Evolutionary conservation across 2,113 vertebrate genomes (phyloP).

Genomic region (Apteryx owenii): DNA sequence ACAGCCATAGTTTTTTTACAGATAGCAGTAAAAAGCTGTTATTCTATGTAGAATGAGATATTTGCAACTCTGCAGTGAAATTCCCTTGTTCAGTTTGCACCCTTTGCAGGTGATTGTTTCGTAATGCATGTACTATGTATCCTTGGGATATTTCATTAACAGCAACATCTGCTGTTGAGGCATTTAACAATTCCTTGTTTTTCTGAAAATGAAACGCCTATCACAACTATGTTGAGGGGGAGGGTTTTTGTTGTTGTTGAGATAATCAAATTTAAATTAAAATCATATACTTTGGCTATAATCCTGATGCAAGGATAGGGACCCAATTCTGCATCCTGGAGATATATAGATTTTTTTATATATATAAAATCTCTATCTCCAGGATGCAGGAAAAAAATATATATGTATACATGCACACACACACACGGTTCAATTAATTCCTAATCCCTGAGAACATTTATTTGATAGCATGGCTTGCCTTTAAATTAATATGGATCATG

Average conservation of each 20-base stretch:
- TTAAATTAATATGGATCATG: background rate
- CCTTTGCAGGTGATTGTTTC: constrained; percentile 4
- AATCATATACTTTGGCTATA: background rate
- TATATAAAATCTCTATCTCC: too few species aligned
- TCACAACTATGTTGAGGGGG: background rate
- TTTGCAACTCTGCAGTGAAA: background rate
- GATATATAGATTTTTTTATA: background rate
- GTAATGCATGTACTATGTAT: background rate
- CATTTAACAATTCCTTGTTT: constrained; percentile 9
- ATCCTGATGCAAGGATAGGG: background rate
- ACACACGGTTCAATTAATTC: background rate
- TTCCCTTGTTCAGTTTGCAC: background rate
- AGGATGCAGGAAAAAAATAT: too few species aligned
- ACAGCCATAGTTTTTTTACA: background rate
- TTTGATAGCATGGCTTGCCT: background rate
- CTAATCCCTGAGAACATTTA: background rate
- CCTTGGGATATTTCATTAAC: constrained; percentile 1
- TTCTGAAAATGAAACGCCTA: constrained; percentile 34
- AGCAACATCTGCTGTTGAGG: constrained; percentile 15
- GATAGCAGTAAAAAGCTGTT: background rate
- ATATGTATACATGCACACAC: too few species aligned
- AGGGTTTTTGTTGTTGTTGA: background rate
- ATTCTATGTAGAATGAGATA: background rate
- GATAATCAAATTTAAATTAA: constrained; percentile 24
- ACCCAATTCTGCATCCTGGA: background rate